These are phyloP conservation scores for Brachyptera putata DNA, from an alignment of 2,888 invertebrate species.

Conservation along the genomic window DNA sequence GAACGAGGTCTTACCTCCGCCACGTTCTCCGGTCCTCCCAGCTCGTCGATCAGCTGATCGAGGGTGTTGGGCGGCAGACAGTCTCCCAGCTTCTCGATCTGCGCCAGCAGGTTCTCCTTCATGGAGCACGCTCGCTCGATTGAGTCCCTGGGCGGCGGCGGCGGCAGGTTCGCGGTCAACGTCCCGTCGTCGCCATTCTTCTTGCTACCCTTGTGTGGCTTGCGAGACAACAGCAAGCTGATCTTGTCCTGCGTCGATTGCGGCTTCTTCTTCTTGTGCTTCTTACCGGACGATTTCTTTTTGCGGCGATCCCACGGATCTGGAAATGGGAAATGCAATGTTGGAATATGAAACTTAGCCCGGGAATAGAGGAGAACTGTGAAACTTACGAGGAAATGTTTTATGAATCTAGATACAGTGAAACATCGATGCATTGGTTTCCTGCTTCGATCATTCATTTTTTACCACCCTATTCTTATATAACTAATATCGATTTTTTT, in stretches of 20 bases:
- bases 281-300: constrained; percentile 57
- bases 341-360: too few species aligned
- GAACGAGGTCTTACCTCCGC: constrained; percentile 83
- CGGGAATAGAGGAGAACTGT: too few species aligned
- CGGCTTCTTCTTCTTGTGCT: constrained; percentile 53
- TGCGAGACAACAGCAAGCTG: constrained; percentile 59
- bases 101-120: constrained; percentile 84
- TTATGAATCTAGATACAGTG: too few species aligned
- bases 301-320: constrained; percentile 76
- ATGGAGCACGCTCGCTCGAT: constrained; percentile 87
- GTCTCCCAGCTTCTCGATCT: constrained; percentile 82
- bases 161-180: constrained; percentile 15
- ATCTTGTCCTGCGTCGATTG: constrained; percentile 75
- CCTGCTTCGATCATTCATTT: too few species aligned
- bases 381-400: too few species aligned
- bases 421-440: too few species aligned
- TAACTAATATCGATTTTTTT: too few species aligned
- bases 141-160: constrained; percentile 70
- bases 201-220: constrained; percentile 40
- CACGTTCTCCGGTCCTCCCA: constrained; percentile 96
- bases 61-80: constrained; percentile 93
- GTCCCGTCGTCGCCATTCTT: constrained; percentile 27
- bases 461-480: too few species aligned
- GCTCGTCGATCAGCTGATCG: constrained; percentile 96
- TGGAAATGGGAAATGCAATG: too few species aligned